These are phyloP conservation scores for Cetonia aurata DNA, from an alignment of 2,888 invertebrate genomes.

Conservation along the genomic window DNA sequence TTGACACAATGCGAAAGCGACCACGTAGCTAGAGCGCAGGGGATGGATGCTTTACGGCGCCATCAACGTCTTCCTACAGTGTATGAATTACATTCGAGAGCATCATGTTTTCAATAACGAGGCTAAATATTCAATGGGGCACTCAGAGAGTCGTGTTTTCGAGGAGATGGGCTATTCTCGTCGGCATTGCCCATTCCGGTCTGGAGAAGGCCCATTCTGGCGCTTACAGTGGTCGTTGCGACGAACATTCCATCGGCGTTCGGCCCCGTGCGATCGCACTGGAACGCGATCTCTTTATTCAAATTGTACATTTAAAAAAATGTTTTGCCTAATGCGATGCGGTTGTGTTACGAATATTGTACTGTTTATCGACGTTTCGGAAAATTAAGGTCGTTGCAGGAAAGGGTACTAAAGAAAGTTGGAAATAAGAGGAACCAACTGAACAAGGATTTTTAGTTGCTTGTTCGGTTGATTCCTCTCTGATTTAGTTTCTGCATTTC, in stretches of 20 bases:
- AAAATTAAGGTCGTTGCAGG: slow-evolving; percentile 4
- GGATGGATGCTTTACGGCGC: slow-evolving; percentile 56
- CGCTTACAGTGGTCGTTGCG: slow-evolving; percentile 64
- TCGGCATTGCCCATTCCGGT: slow-evolving; percentile 65
- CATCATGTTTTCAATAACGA: slow-evolving; percentile 66
- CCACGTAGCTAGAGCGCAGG: slow-evolving; percentile 30
- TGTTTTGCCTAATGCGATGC: slow-evolving; percentile 7
- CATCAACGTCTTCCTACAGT: slow-evolving; percentile 60
- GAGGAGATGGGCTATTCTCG: slow-evolving; percentile 64
- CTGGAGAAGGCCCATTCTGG: slow-evolving; percentile 63
- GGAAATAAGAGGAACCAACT: neutral
- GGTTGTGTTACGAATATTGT: slow-evolving; percentile 18
- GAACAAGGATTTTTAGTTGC: no score
- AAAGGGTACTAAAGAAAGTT: neutral
- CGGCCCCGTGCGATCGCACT: slow-evolving; percentile 13
- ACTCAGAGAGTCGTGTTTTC: slow-evolving; percentile 55
- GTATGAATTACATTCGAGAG: slow-evolving; percentile 62
- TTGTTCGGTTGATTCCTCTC: no score
- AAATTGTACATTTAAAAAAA: slow-evolving; percentile 55
- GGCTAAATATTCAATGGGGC: slow-evolving; percentile 65
- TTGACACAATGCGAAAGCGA: slow-evolving; percentile 13
- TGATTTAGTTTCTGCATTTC: no score
- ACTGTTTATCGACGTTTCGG: slow-evolving; percentile 5
- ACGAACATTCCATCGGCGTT: slow-evolving; percentile 61
- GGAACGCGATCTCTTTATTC: slow-evolving; percentile 58